Conservation (phyloP, 2,113 vertebrate genomes). For the Helogale parvula region DNA sequence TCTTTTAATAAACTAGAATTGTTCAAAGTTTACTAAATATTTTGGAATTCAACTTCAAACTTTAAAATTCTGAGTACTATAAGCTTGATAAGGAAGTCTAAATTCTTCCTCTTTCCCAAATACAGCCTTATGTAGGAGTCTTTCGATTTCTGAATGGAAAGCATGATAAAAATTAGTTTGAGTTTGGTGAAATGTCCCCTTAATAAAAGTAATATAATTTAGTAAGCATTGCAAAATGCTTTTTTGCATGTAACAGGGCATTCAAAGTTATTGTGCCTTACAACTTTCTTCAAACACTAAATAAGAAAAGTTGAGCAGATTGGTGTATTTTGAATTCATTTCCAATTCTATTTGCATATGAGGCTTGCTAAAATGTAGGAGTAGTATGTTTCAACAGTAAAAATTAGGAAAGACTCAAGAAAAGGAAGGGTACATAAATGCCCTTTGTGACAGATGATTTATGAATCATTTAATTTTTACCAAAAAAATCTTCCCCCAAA, state of each 20-base stretch:
- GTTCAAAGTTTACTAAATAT: background rate
- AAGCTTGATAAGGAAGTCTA: background rate
- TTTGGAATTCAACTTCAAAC: background rate
- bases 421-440: background rate
- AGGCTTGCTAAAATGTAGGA: background rate
- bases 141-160: background rate
- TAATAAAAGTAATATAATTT: background rate
- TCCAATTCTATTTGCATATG: background rate
- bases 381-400: background rate
- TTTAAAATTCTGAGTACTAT: background rate
- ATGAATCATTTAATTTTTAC: background rate
- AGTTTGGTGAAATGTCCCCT: background rate
- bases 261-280: background rate
- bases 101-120: background rate
- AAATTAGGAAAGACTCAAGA: background rate
- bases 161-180: background rate
- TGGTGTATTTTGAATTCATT: background rate
- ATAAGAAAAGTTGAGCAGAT: background rate
- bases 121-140: background rate
- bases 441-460: background rate
- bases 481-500: background rate
- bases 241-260: background rate
- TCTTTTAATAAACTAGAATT: background rate
- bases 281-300: background rate
- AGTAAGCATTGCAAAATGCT: background rate